These are phyloP conservation scores for Cathartes aura DNA, from an alignment of 2,113 vertebrate species.

Conservation along the genomic window DNA sequence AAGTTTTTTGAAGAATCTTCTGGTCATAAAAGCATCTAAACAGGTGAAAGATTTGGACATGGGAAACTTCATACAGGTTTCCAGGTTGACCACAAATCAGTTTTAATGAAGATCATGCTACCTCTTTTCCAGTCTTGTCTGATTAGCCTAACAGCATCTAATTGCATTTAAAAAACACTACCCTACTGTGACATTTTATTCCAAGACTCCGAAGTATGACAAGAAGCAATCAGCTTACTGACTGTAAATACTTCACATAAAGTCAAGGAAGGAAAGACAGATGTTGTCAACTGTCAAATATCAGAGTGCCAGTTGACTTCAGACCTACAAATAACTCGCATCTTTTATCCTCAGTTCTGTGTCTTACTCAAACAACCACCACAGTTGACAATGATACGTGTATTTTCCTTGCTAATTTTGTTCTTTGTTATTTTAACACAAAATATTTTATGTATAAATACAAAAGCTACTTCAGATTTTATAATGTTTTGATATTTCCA, in stretches of 20 bases:
- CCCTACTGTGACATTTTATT: not conserved
- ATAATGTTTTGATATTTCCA: not conserved
- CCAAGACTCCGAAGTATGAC: not conserved
- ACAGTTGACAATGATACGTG: fast-evolving
- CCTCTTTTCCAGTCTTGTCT: not conserved
- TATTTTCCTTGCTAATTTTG: not conserved
- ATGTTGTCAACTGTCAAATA: not conserved
- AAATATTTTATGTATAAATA: not conserved
- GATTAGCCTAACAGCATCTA: not conserved
- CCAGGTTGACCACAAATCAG: not conserved
- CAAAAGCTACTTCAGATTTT: not conserved
- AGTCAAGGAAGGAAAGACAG: not conserved
- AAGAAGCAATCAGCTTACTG: not conserved
- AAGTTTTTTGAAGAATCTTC: constrained; percentile 72
- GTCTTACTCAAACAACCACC: not conserved
- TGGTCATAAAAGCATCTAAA: constrained; percentile 77
- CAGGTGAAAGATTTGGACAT: not conserved
- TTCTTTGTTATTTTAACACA: not conserved
- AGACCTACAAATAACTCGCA: fast-evolving
- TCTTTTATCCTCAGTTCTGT: not conserved
- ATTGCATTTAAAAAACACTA: not conserved
- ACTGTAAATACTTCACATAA: not conserved
- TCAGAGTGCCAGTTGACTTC: not conserved
- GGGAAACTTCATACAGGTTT: not conserved
- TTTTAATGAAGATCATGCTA: not conserved